These are phyloP conservation scores for Litoditis marina DNA, from an alignment of 2,888 invertebrate species.

Conservation along the genomic window DNA sequence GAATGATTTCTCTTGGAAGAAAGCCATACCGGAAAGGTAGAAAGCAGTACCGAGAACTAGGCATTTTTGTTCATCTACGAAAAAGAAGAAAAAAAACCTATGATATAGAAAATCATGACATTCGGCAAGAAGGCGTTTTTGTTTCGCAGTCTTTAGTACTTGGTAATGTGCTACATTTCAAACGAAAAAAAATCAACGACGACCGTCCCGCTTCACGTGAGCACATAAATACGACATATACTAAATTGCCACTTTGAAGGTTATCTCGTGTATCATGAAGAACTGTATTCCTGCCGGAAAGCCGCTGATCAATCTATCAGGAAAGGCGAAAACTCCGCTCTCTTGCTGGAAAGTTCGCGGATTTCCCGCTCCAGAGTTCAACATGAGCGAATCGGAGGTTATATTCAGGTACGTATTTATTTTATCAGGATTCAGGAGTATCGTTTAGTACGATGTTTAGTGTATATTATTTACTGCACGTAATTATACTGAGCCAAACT, in stretches of 20 bases:
- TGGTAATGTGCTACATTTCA: no score
- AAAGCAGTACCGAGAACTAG: no score
- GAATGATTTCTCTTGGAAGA: neutral
- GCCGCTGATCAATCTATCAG: conserved; percentile 72
- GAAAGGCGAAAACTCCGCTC: conserved; percentile 74
- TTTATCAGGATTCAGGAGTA: no score
- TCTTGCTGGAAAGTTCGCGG: conserved; percentile 61
- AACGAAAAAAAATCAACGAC: no score
- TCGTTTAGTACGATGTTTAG: neutral
- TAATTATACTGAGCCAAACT: neutral
- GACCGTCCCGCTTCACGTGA: neutral
- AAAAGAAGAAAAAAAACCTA: no score
- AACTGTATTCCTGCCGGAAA: conserved; percentile 78
- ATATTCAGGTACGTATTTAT: conserved; percentile 63
- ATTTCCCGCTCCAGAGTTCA: conserved; percentile 29
- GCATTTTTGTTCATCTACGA: no score
- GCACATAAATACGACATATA: neutral
- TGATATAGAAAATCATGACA: no score
- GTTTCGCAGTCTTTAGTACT: no score
- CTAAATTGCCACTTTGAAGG: conserved; percentile 49
- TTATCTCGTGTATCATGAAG: conserved; percentile 82
- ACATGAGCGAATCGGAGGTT: conserved; percentile 87
- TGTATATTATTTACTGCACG: neutral
- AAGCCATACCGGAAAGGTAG: no score
- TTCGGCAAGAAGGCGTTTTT: no score